Evolutionary conservation across 2,113 vertebrate species (phyloP), one percentile per base, ranked within the genome.

Genomic region (Scortum barcoo): DNA sequence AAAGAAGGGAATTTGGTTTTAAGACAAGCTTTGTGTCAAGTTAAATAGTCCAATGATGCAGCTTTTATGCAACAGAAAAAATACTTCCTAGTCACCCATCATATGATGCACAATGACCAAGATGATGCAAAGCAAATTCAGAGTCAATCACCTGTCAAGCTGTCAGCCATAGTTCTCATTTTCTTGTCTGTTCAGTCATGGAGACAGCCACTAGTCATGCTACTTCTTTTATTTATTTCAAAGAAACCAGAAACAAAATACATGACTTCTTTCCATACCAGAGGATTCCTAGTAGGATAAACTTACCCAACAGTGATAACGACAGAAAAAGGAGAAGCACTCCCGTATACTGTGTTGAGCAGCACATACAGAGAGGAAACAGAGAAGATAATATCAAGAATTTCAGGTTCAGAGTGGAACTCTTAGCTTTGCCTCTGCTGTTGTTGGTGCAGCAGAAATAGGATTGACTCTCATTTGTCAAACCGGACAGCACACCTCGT

Each of bases 401-500:
- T n/a, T n/a, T 17, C 26, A 50, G n/a, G 19, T 5, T 38, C 10
- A 20, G 72, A 85, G 68, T 38, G 28, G 2, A 22, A 33, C 53
- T 80, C 57, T 83, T 20, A n/a, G 62, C 48, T 24, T 11, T 9
- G 53, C 14, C 9, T 67, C 33, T 60, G 13, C 33, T 60, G 13
- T 26, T 13, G 28, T 72, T 13, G 56, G 51, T 57, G 70, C 40
- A 57, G 60, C 56, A 66, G 53, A 26, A 40, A 14, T 22, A 48
- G 6, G 61, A 44, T 14, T 33, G 4, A 16, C 50, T 81, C 73
- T 85, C 73, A 60, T 69, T 69, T 76, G 54, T 89, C 75, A 75
- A 69, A 65, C 54, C 11, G n/a, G 48, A 71, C 77, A 66, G 73
- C 73, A 84, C 83, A 92, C 89, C 89, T 89, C 86, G 73, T 79